Evolutionary conservation across 2,797 vertebrate genomes (phyloP).

Genomic region (Parotocinclus haroldoi): DNA sequence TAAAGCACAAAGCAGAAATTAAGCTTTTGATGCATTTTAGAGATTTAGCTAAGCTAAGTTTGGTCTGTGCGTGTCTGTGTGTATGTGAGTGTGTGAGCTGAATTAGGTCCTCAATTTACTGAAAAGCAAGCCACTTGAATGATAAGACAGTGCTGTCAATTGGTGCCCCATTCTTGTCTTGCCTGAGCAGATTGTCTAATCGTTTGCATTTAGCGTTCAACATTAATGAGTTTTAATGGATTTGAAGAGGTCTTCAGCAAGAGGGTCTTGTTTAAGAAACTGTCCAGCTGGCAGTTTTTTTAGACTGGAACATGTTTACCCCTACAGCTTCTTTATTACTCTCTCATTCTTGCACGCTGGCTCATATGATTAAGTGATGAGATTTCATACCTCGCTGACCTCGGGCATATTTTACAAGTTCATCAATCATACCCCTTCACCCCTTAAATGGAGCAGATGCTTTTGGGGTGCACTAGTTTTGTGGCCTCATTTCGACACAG

Average conservation of each 20-base stretch:
- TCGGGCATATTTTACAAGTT: conserved; percentile 46
- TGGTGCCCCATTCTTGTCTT: conserved; percentile 21
- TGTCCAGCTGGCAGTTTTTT: conserved; percentile 34
- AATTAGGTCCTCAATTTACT: conserved; percentile 37
- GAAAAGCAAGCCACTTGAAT: conserved; percentile 35
- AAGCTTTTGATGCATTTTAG: conserved; percentile 21
- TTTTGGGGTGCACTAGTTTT: conserved; percentile 32
- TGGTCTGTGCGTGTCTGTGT: not conserved
- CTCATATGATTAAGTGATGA: conserved; percentile 66
- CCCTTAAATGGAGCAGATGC: conserved; percentile 41
- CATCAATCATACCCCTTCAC: conserved; percentile 44
- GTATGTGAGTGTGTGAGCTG: not conserved
- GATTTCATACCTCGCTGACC: conserved; percentile 63
- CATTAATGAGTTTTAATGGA: conserved; percentile 52
- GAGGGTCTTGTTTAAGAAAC: conserved; percentile 48
- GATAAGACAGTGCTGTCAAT: conserved; percentile 42
- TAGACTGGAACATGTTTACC: conserved; percentile 28
- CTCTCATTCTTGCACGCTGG: conserved; percentile 12
- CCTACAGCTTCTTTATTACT: conserved; percentile 23
- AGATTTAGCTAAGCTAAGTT: conserved; percentile 7
- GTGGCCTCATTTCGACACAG: conserved; percentile 24
- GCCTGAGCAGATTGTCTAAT: conserved; percentile 38
- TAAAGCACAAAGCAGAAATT: conserved; percentile 27
- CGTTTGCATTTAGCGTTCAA: conserved; percentile 36
- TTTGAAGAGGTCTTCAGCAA: conserved; percentile 44